phyloP scores from a whole-genome alignment of 2,888 invertebrate species.

The Shargacucullia verbasci region DNA sequence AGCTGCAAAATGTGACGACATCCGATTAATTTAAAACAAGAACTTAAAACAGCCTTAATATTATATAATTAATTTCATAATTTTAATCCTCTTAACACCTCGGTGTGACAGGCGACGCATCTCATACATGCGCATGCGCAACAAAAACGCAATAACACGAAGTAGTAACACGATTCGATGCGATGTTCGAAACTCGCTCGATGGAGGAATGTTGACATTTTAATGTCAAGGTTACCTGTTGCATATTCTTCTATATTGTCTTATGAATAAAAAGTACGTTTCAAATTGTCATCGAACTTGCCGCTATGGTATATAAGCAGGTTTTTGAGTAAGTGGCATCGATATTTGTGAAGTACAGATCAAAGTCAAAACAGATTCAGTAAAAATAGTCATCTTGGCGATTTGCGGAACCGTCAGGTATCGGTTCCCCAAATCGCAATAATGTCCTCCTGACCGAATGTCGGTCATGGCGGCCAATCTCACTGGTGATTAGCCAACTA shows the following conservation, averaged over 20 bases:
- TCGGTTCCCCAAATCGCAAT: no score
- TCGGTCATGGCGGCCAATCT: no score
- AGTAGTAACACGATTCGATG: slow-evolving; percentile 35
- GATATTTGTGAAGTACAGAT: no score
- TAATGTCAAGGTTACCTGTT: slow-evolving; percentile 72
- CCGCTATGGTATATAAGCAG: background rate
- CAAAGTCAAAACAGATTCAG: no score
- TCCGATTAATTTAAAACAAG: slow-evolving; percentile 8
- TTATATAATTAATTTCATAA: slow-evolving; percentile 21
- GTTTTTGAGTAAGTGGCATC: no score
- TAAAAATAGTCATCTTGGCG: no score
- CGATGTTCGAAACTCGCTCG: slow-evolving; percentile 49
- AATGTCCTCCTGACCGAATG: no score
- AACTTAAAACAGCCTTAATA: background rate
- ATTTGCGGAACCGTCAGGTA: no score
- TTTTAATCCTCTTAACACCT: slow-evolving; percentile 11
- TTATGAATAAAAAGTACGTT: slow-evolving; percentile 3
- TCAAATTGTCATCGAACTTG: background rate
- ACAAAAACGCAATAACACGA: slow-evolving; percentile 41
- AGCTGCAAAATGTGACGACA: background rate
- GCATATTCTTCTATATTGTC: slow-evolving; percentile 28
- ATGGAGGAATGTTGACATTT: slow-evolving; percentile 78
- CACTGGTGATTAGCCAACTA: no score
- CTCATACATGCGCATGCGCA: slow-evolving; percentile 14
- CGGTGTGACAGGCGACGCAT: slow-evolving; percentile 33